phyloP scores from a whole-genome alignment of 1,140 invertebrate genomes.

The Bactericera cockerelli region DNA sequence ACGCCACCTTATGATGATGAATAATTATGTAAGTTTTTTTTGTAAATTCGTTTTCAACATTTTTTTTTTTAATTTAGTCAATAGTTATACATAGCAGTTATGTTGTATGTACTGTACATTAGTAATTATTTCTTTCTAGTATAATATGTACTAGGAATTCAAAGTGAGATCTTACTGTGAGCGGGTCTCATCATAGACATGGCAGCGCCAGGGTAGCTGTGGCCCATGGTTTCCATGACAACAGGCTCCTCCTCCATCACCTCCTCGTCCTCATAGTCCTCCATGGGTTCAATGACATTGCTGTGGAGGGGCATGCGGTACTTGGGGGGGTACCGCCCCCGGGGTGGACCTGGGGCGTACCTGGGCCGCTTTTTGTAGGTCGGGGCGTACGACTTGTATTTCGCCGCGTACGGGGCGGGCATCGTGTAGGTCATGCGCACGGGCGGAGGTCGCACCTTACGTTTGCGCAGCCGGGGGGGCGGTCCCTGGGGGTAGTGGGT shows the following conservation, averaged over 20 bases:
- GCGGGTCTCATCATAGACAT: neutral
- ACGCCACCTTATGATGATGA: too few species aligned
- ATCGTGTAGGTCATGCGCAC: neutral
- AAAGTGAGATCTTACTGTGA: neutral
- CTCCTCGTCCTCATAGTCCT: neutral
- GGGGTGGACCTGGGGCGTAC: neutral
- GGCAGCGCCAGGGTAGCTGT: neutral
- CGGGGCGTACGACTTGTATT: neutral
- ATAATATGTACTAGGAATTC: too few species aligned
- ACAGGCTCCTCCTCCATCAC: slow-evolving; percentile 4
- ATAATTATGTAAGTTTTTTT: too few species aligned
- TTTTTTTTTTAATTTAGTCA: too few species aligned
- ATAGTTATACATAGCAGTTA: too few species aligned
- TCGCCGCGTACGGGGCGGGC: neutral
- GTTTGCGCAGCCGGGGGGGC: neutral
- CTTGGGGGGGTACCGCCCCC: neutral
- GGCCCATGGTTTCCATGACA: neutral
- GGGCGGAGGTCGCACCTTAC: neutral
- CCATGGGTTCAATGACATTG: neutral
- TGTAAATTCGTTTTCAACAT: too few species aligned
- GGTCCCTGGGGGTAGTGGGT: neutral
- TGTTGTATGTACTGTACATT: too few species aligned
- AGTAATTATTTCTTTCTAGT: too few species aligned
- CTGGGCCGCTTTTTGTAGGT: neutral
- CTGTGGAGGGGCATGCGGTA: neutral